Percentiles rank a stretch among this genome's conserved stretches.
These are phyloP conservation scores for Leptinotarsa peninsularis DNA, from an alignment of 2,888 invertebrate species.

Conservation along the genomic window DNA sequence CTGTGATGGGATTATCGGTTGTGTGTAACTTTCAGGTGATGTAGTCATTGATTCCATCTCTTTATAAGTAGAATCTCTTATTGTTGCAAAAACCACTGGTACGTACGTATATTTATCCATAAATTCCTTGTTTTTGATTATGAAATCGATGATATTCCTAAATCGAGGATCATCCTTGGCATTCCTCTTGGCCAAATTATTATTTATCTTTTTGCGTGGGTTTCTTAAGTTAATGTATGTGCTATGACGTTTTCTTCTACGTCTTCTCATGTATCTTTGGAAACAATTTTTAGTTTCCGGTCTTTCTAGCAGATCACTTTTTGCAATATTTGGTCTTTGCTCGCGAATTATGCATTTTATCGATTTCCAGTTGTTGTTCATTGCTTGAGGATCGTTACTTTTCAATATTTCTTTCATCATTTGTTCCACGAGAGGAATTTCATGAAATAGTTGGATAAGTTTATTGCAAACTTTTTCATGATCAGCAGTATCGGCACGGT, in stretches of 20 bases:
- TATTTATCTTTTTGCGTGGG: conserved; percentile 37
- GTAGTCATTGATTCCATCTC: not conserved
- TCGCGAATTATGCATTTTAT: conserved; percentile 43
- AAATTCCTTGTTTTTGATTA: conserved; percentile 47
- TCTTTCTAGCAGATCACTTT: conserved; percentile 38
- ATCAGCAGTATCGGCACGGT: not conserved
- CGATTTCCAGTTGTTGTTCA: conserved; percentile 39
- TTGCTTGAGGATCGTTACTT: conserved; percentile 25
- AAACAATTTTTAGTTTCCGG: conserved; percentile 42
- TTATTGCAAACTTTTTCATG: conserved; percentile 11
- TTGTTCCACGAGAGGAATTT: conserved; percentile 26
- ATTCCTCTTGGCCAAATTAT: conserved; percentile 32
- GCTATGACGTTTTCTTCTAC: conserved; percentile 43
- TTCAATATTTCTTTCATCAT: conserved; percentile 31
- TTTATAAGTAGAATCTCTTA: conserved; percentile 12
- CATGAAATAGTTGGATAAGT: conserved; percentile 26
- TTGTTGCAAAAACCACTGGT: conserved; percentile 49
- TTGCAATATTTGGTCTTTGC: conserved; percentile 33
- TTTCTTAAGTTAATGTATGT: conserved; percentile 41
- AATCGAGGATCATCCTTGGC: conserved; percentile 31
- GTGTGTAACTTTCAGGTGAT: not conserved
- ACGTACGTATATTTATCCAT: conserved; percentile 46
- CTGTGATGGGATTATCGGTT: not conserved
- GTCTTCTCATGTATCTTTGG: conserved; percentile 40
- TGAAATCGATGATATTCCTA: conserved; percentile 45